These are phyloP conservation scores for Orthosia incerta DNA, from an alignment of 2,888 invertebrate species.

Conservation along the genomic window DNA sequence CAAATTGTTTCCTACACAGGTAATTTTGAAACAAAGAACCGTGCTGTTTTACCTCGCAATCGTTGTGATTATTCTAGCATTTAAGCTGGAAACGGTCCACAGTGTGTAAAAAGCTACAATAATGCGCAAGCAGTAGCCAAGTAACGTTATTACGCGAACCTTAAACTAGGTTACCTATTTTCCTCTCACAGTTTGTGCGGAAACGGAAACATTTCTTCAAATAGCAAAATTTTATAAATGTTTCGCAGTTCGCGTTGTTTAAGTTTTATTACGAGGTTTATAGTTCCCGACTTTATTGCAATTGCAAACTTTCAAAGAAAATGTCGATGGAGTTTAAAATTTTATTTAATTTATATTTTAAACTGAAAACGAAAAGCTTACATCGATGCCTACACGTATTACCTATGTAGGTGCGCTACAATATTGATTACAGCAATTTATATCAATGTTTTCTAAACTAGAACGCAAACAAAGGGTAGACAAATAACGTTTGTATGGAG, in stretches of 20 bases:
- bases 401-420: too few species aligned
- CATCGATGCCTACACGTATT: neutral
- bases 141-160: conserved; percentile 42
- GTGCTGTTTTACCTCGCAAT: neutral
- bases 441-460: conserved; percentile 42
- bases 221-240: conserved; percentile 26
- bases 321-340: conserved; percentile 2
- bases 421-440: conserved; percentile 18
- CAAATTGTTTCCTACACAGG: neutral
- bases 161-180: conserved; percentile 63
- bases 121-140: conserved; percentile 27
- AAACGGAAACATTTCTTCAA: conserved; percentile 50
- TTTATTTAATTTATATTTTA: conserved; percentile 1
- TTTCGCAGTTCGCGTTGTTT: conserved; percentile 21
- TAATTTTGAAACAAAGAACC: neutral
- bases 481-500: conserved; percentile 57
- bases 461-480: conserved; percentile 60
- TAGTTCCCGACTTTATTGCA: conserved; percentile 20
- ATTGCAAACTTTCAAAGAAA: conserved; percentile 24
- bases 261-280: conserved; percentile 44
- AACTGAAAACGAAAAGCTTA: conserved; percentile 12
- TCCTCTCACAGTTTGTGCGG: conserved; percentile 41
- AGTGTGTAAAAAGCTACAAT: conserved; percentile 31
- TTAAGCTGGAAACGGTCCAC: neutral
- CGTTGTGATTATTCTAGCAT: conserved; percentile 1